Base-by-base conservation (phyloP, 1,140 invertebrate genomes). In the Drosophila kohkoa region DNA sequence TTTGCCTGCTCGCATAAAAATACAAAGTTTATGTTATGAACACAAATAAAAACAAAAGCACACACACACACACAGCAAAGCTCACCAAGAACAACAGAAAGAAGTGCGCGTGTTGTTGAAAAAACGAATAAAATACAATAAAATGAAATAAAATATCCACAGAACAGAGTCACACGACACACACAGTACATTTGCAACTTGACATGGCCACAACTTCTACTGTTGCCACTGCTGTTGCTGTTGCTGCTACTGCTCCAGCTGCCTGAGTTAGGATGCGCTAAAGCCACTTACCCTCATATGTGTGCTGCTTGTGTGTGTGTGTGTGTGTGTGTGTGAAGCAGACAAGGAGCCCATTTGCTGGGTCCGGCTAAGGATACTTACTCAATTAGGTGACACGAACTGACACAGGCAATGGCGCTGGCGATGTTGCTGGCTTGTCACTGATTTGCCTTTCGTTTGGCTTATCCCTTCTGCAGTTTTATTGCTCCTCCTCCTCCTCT, bases 21-120 rank as follows among this genome's bases (percentile, higher is more conserved):
- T 89, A 89, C 85, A 88, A 88, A 88, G 81, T 88, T 88, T 88
- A 88, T 88, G 85, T 89, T 88, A 88, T 88, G 83, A 88, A 88
- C 81, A 88, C 85, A 88, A 88, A 88, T 85, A 89, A 88, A 88
- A 88, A 88, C 51, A 87, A 88, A 78, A 81, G 77, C 77, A 80
- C 63, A 25, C 20, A 25, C 20, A 20, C 20, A 25, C 20, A 25
- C 20, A 82, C 45, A 77, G 77, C 79, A 88, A 76, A 68, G 73
- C 79, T 74, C 76, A 65, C n/a, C 41, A 83, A 88, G 68, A 87
- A 77, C 69, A 88, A 83, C 82, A 80, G 60, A 70, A 83, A 87
- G 83, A 83, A 87, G 83, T 75, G 69, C 73, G 74, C 82, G 67
- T 65, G 66, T 79, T 65, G 48, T 58, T 71, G 73, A 32, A 75